Evolutionary conservation across 2,888 invertebrate species (phyloP), one percentile per base, ranked within the genome.

Genomic region (Altica lythri): DNA sequence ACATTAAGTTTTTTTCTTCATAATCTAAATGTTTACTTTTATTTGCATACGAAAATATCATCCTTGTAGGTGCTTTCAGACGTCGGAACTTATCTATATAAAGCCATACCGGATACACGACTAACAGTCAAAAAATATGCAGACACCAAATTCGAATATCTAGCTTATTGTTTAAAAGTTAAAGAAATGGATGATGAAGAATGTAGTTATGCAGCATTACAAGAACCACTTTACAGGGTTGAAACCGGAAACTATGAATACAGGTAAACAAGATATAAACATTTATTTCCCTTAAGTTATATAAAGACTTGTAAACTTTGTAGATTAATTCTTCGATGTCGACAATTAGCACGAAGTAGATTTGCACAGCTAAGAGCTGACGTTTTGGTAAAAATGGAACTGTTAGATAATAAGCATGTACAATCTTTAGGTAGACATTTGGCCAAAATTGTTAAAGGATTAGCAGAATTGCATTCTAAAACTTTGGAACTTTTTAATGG

Each of bases 101-200:
- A 98, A 78, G 99, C 98, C 0, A 96, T 99, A 67, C 99, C 99
- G 0, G 99, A 99, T 73, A 99, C 98, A 0, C 89, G 95, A 69
- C 78, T 99, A 22, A 99, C 99, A 0, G 95, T 99, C 30, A 90
- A 93, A 65, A 97, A 97, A 71, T 99, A 99, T 75, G 93, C 98
- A 0, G 98, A 99, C 77, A 92, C 94, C 0, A 99, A 99, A 77
- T 99, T 99, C 75, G 98, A 99, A 71, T 99, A 99, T 75, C 79
- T 99, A 49, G 98, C 98, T 0, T 99, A 99, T 74, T 99, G 99
- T 71, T 80, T 99, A 51, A 99, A 99, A 79, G 95, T 99, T 0
- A 99, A 99, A 74, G 99, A 99, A 77, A 92, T 99, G 92, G 99
- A 99, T 67, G 99, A 99, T 71, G 99, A 99, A 72, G 97, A 98